These are phyloP conservation scores for Calameuta filiformis DNA, from an alignment of 2,888 invertebrate genomes.

Conservation along the genomic window DNA sequence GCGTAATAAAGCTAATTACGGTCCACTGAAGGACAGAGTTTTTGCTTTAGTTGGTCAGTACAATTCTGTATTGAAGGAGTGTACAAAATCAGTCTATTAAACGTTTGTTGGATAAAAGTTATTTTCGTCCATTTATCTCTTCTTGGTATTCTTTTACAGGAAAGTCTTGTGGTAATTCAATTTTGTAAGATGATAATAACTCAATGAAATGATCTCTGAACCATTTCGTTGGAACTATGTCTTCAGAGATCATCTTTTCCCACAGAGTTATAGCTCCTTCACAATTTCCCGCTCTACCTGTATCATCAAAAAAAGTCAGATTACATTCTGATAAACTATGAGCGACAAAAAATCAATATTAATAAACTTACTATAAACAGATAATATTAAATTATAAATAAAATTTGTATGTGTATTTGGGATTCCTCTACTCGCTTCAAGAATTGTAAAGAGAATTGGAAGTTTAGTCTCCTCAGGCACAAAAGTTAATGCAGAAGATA, in stretches of 20 bases:
- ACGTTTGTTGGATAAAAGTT: neutral
- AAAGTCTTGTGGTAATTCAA: conserved; percentile 56
- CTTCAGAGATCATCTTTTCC: conserved; percentile 58
- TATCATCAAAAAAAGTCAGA: conserved; percentile 47
- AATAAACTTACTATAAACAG: conserved; percentile 33
- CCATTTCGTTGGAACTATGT: conserved; percentile 53
- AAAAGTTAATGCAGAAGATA: neutral
- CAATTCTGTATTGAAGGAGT: conserved; percentile 69
- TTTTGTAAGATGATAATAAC: conserved; percentile 59
- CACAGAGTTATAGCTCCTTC: conserved; percentile 56
- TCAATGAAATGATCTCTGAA: conserved; percentile 56
- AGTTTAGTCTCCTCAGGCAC: conserved; percentile 4
- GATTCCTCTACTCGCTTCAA: conserved; percentile 19
- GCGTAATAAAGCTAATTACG: conserved; percentile 76
- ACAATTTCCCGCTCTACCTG: conserved; percentile 53
- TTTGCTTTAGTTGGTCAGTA: conserved; percentile 69
- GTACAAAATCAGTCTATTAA: conserved; percentile 42
- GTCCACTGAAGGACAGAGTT: conserved; percentile 72
- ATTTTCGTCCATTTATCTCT: conserved; percentile 43
- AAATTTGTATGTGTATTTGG: neutral
- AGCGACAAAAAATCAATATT: conserved; percentile 50
- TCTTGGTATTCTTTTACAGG: conserved; percentile 57
- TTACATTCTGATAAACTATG: neutral
- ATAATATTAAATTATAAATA: conserved; percentile 28
- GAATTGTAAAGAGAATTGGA: conserved; percentile 18